These are phyloP conservation scores for Carduelis carduelis DNA, from an alignment of 2,797 vertebrate genomes.

Conservation along the genomic window DNA sequence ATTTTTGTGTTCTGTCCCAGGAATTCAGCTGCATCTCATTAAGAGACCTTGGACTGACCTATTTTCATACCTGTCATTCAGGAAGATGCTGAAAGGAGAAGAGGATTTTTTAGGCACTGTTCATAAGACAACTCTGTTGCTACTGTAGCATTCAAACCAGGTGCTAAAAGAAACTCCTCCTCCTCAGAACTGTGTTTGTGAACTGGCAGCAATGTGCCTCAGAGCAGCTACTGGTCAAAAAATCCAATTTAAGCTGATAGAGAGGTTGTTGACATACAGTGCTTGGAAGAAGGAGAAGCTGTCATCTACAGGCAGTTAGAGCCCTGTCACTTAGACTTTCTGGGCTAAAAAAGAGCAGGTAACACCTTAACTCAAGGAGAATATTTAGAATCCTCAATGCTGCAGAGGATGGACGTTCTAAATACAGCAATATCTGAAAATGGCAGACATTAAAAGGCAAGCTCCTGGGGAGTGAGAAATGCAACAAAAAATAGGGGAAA, in stretches of 20 bases:
- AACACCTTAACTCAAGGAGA: neutral
- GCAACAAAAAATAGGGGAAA: neutral
- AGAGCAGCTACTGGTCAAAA: neutral
- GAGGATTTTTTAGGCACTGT: neutral
- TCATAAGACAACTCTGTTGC: neutral
- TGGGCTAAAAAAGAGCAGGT: neutral
- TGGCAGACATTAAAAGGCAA: neutral
- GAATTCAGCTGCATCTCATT: neutral
- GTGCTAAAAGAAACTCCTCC: neutral
- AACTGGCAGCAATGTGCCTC: neutral
- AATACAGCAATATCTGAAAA: neutral
- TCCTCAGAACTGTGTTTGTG: rapidly evolving
- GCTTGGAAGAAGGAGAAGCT: neutral
- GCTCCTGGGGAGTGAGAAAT: neutral
- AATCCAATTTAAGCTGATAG: neutral
- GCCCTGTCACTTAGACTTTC: neutral
- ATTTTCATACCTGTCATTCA: neutral
- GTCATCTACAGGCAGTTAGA: neutral
- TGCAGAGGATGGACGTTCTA: neutral
- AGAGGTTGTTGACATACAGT: neutral
- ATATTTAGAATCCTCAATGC: neutral
- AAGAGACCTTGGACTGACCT: neutral
- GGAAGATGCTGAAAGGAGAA: neutral
- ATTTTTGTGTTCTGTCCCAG: neutral
- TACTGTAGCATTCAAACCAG: neutral